Base-by-base conservation (phyloP, 2,797 vertebrate species). In the Vipera ursinii region DNA sequence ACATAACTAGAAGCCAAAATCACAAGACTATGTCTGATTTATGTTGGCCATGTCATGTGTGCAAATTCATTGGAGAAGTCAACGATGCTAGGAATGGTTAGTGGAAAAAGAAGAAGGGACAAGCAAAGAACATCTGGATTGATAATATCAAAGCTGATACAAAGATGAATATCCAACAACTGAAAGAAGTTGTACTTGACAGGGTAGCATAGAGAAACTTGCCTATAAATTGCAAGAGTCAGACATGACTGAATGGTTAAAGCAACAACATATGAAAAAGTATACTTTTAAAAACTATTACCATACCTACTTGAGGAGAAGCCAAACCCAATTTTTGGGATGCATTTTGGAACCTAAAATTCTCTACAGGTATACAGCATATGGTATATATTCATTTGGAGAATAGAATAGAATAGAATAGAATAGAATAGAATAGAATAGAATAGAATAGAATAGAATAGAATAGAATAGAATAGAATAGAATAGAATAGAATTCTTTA, bases 351-450 rank as follows among this genome's bases (percentile, higher is more conserved):
- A 82, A 82, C 9, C 73, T 48, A 82, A 48, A 48, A 48, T 82
- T 48, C 20, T 82, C 38, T 9, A 12, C 20, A 22, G 10, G 8
- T 48, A 82, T 82, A 38, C 65, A 73, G n/a, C 32, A 82, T 24
- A 82, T 10, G 44, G 38, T 10, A 48, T 82, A 10, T 24, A 82
- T 82, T 82, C 73, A 82, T 82, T 82, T 38, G 38, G 20, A 17
- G 28, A 15, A n/a, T 15, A 69, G 63, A 28, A 32, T 7, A 17
- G 61, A 26, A 65, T 5, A 5, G 26, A 4, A 63, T 0, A 22
- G 20, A 4, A 22, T 0, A 12, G 3, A 24, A 28, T 0, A n/a
- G 63, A 5, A 69, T 0, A 32, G 65, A 28, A 32, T 1, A 8
- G 51, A 1, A 51, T 1, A 38, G 38, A 38, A 38, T 2, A 38